phyloP scores from a whole-genome alignment of 2,888 invertebrate species.

The Mechanitis mazaeus region DNA sequence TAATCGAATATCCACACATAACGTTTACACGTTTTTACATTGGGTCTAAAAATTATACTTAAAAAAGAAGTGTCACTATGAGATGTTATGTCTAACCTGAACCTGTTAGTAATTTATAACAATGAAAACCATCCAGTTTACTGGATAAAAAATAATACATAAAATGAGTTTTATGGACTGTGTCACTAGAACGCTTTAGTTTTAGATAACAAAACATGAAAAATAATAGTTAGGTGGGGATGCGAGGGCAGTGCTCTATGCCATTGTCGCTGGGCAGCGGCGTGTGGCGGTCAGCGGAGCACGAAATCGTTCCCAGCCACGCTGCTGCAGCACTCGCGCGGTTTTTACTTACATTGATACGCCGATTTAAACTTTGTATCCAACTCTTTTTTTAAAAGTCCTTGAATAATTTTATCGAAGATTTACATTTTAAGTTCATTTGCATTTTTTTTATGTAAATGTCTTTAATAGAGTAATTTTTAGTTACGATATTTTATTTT shows the following conservation, averaged over 20 bases:
- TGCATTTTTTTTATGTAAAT: not conserved
- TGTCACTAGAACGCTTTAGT: constrained; percentile 4
- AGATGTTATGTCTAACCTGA: too few relatives aligned
- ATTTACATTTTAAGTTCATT: not conserved
- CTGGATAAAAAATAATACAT: not conserved
- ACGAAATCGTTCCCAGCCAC: constrained; percentile 65
- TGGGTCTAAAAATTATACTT: too few relatives aligned
- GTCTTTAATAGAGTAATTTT: too few relatives aligned
- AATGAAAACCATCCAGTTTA: not conserved
- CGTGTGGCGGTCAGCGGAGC: constrained; percentile 66
- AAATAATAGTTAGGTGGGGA: constrained; percentile 29
- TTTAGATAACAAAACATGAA: constrained; percentile 1
- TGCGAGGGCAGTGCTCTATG: constrained; percentile 56
- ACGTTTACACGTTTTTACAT: too few relatives aligned
- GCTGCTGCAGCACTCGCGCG: constrained; percentile 30
- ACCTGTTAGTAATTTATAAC: not conserved
- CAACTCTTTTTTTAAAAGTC: not conserved
- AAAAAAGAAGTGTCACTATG: too few relatives aligned
- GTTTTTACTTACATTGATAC: constrained; percentile 13
- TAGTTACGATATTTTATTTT: too few relatives aligned
- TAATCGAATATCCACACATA: too few relatives aligned
- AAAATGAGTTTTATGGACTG: constrained; percentile 5
- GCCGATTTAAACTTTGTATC: not conserved
- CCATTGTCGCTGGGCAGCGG: constrained; percentile 67
- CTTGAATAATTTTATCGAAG: not conserved